Evolutionary conservation across 2,797 vertebrate species (phyloP).

Genomic region (Podarcis siculus): DNA sequence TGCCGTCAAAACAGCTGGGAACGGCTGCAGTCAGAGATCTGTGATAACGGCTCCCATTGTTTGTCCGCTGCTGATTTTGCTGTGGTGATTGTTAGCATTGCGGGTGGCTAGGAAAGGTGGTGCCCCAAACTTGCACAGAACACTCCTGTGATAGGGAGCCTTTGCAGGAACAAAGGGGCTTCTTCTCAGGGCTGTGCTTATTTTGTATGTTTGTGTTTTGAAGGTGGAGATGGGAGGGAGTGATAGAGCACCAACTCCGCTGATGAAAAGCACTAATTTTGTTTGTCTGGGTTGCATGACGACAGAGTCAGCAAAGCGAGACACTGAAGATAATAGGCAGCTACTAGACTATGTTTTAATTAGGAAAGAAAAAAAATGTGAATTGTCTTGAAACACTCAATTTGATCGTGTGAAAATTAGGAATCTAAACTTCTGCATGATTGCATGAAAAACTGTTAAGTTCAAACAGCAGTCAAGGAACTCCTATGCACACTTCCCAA

Average conservation of each 20-base stretch:
- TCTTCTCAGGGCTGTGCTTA: neutral
- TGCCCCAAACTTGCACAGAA: neutral
- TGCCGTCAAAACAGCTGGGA: slow-evolving; percentile 22
- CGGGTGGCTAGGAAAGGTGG: neutral
- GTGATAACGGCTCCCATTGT: slow-evolving; percentile 39
- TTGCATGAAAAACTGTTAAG: no score
- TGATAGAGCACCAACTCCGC: neutral
- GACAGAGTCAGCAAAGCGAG: neutral
- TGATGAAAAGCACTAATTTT: neutral
- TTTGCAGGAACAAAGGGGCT: neutral
- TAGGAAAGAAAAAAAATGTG: neutral
- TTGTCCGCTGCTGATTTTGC: neutral
- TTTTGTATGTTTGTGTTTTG: neutral
- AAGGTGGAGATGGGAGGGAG: neutral
- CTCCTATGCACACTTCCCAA: no score
- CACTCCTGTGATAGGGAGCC: neutral
- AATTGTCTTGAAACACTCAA: no score
- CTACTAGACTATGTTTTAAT: neutral
- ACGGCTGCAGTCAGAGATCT: slow-evolving; percentile 22
- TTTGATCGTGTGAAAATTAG: no score
- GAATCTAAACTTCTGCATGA: no score
- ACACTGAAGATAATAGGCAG: no score
- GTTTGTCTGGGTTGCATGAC: neutral
- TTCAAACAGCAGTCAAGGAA: no score
- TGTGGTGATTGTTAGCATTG: neutral